Base-by-base conservation (phyloP, 1,140 invertebrate genomes). In the Mycetomoellerius zeteki region DNA sequence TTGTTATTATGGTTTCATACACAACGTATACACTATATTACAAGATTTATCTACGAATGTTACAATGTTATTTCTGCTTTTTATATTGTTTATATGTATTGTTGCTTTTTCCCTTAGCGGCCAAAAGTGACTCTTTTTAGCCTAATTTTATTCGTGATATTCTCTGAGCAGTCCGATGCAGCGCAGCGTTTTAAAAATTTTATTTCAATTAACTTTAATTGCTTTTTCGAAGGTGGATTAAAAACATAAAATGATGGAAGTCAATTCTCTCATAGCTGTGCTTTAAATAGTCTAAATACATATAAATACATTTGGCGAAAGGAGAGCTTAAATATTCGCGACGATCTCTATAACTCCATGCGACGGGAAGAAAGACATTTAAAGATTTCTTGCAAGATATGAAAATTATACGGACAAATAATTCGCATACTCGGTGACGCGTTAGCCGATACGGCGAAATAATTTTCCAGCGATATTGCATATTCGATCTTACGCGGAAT, bases 401-500 rank as follows among this genome's bases (percentile, higher is more conserved):
- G 3, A 82, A 82, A 47, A 73, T 82, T 54, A 19, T 7, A 33
- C 19, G 19, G 6, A 58, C 54, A 30, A 60, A 73, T 73, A 58
- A 73, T 27, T 60, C 67, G 52, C 65, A 19, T 52, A 27, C n/a
- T 69, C n/a, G 47, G 12, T 12, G 30, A 54, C 78, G 65, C 65
- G 50, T 72, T 82, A 60, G 54, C 54, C 52, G n/a, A 37, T 54
- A 56, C 12, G 21, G 50, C 14, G 12, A 60, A 58, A 73, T 81
- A 81, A 81, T 81, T 56, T 78, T 47, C 19, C 60, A 65, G 7
- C 43, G 60, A 60, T 60, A 30, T 14, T 50, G 33, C 52, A 71
- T 24, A 58, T 73, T 54, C 64, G 77, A 43, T 82, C 80, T 73
- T 73, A 56, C 37, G 67, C 37, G 19, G 54, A 73, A 82, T 82